These are phyloP conservation scores for Sandelia bainsii DNA, from an alignment of 2,797 vertebrate genomes.

Conservation along the genomic window DNA sequence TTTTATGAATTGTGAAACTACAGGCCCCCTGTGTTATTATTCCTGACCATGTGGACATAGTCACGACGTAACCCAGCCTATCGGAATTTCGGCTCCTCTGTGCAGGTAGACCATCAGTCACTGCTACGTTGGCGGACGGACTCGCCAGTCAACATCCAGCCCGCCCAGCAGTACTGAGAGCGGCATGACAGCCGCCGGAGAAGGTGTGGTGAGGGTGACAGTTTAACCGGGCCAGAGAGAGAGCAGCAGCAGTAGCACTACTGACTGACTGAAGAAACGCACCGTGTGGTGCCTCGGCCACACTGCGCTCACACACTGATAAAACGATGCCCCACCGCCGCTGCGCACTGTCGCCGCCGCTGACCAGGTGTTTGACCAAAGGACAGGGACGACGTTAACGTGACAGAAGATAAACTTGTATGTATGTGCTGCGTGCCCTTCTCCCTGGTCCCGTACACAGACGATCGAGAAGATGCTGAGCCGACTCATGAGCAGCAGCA, in stretches of 20 bases:
- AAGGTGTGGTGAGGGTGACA: slow-evolving; percentile 58
- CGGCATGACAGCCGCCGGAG: slow-evolving; percentile 64
- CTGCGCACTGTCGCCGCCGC: slow-evolving; percentile 51
- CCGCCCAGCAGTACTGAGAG: slow-evolving; percentile 61
- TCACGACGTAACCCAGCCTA: slow-evolving; percentile 54
- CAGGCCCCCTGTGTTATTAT: slow-evolving; percentile 34
- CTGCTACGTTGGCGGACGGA: slow-evolving; percentile 42
- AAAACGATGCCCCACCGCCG: slow-evolving; percentile 71
- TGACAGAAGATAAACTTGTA: slow-evolving; percentile 64
- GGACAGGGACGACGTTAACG: slow-evolving; percentile 64
- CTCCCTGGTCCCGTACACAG: slow-evolving; percentile 73
- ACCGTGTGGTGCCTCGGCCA: slow-evolving; percentile 23
- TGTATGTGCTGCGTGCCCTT: slow-evolving; percentile 57
- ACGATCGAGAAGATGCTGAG: slow-evolving; percentile 93
- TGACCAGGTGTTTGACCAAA: slow-evolving; percentile 73
- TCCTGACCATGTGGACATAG: slow-evolving; percentile 46
- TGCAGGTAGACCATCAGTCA: slow-evolving; percentile 44
- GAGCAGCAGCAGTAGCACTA: slow-evolving; percentile 25
- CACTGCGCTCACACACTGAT: slow-evolving; percentile 28
- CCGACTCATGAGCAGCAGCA: slow-evolving; percentile 96
- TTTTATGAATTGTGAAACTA: slow-evolving; percentile 8
- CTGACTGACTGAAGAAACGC: slow-evolving; percentile 42
- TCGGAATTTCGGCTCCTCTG: slow-evolving; percentile 54
- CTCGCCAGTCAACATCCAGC: slow-evolving; percentile 53
- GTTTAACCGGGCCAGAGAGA: slow-evolving; percentile 56